A percentile compares a stretch with the other conserved stretches of the same genome.
Conservation (phyloP, 2,113 vertebrate genomes). For the Herpetotheres cachinnans region DNA sequence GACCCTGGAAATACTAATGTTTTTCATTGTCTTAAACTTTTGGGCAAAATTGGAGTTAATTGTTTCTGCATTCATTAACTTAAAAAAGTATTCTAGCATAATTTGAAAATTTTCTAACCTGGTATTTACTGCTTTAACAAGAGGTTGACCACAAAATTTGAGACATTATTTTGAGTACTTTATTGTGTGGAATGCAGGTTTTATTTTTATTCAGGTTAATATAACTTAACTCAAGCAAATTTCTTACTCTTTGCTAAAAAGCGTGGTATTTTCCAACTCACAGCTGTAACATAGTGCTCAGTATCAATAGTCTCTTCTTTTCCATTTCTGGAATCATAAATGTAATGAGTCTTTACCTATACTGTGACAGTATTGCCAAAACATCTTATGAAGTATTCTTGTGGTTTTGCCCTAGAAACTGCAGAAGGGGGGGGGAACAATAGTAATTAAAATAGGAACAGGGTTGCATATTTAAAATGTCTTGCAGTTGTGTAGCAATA, state of each 20-base stretch:
- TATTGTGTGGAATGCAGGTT: not conserved
- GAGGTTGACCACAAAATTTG: not conserved
- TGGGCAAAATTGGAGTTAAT: not conserved
- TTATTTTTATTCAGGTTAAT: not conserved
- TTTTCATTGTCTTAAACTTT: not conserved
- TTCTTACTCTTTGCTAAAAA: not conserved
- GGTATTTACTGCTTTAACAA: not conserved
- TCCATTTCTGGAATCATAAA: not conserved
- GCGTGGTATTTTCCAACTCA: not conserved
- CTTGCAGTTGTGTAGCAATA: not conserved
- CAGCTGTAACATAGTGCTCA: not conserved
- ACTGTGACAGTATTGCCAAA: not conserved
- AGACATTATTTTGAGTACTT: not conserved
- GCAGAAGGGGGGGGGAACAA: not conserved
- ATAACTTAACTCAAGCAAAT: not conserved
- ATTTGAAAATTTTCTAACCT: not conserved
- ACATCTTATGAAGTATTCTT: not conserved
- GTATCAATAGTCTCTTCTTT: not conserved
- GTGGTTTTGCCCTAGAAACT: not conserved
- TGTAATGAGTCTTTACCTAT: not conserved
- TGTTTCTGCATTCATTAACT: not conserved
- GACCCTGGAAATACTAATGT: not conserved
- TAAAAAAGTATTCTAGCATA: not conserved
- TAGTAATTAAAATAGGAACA: not conserved
- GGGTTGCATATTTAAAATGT: not conserved